These are phyloP conservation scores for Phyllotis vaccarum DNA, from an alignment of 2,797 vertebrate genomes.

Conservation along the genomic window DNA sequence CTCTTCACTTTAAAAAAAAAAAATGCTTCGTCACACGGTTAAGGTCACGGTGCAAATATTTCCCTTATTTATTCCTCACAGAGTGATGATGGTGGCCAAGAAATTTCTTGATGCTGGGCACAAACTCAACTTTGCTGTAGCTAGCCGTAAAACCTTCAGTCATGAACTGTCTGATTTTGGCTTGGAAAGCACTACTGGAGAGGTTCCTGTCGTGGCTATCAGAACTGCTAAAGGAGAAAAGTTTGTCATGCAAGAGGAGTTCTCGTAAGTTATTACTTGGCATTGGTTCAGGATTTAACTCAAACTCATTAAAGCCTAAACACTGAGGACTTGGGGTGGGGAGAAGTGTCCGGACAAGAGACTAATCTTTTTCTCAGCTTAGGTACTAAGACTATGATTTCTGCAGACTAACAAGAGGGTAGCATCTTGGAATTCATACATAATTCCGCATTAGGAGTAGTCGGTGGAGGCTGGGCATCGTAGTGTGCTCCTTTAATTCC, in stretches of 20 bases:
- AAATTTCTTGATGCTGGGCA: slow-evolving; percentile 95
- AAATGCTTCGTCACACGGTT: not conserved
- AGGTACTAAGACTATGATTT: not conserved
- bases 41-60: slow-evolving; percentile 22
- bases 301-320: not conserved
- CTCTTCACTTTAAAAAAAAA: not conserved
- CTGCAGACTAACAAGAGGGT: slow-evolving; percentile 33
- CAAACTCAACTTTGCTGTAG: slow-evolving; percentile 94
- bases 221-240: slow-evolving; percentile 96
- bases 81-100: slow-evolving; percentile 98
- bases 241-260: slow-evolving; percentile 97
- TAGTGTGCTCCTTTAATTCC: not conserved
- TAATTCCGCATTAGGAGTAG: slow-evolving; percentile 10
- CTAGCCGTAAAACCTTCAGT: slow-evolving; percentile 92
- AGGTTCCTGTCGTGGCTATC: slow-evolving; percentile 94
- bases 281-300: slow-evolving; percentile 41
- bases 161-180: slow-evolving; percentile 95
- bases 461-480: not conserved
- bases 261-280: slow-evolving; percentile 92
- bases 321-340: not conserved
- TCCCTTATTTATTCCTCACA: slow-evolving; percentile 79
- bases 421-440: slow-evolving; percentile 31
- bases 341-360: slow-evolving; percentile 27
- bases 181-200: slow-evolving; percentile 91
- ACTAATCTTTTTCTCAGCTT: slow-evolving; percentile 53